These are phyloP conservation scores for Choristoneura fumiferana DNA, from an alignment of 1,140 invertebrate genomes.

Conservation along the genomic window DNA sequence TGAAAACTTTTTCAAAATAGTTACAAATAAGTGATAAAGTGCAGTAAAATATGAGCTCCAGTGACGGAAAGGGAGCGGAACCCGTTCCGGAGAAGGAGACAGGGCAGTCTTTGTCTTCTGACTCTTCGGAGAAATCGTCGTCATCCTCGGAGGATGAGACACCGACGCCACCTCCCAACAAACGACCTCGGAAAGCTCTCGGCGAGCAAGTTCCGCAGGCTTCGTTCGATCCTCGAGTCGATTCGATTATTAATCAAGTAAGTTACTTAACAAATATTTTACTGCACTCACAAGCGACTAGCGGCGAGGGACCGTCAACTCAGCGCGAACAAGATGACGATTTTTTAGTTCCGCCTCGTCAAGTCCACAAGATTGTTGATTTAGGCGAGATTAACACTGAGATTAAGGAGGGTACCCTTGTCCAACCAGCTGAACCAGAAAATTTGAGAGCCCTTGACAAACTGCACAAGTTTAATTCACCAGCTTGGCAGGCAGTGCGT, in stretches of 20 bases:
- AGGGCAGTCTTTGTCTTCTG: too few relatives aligned
- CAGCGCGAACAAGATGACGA: background rate
- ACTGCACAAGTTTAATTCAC: slow-evolving; percentile 11
- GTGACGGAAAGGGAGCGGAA: too few relatives aligned
- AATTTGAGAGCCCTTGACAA: background rate
- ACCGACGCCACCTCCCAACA: slow-evolving; percentile 1
- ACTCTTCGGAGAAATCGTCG: background rate
- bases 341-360: background rate
- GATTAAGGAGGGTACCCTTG: background rate
- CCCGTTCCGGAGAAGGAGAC: too few relatives aligned
- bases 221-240: background rate
- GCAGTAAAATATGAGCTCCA: too few relatives aligned
- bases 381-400: background rate
- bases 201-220: background rate
- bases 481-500: background rate
- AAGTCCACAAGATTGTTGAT: background rate
- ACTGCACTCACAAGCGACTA: background rate
- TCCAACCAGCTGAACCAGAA: background rate
- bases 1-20: too few relatives aligned
- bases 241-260: slow-evolving; percentile 6
- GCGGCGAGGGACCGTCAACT: background rate
- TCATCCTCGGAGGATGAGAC: background rate
- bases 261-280: slow-evolving; percentile 2
- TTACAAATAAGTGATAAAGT: too few relatives aligned
- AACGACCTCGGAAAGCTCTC: background rate